phyloP scores from a whole-genome alignment of 2,113 vertebrate species.

The Pandion haliaetus region DNA sequence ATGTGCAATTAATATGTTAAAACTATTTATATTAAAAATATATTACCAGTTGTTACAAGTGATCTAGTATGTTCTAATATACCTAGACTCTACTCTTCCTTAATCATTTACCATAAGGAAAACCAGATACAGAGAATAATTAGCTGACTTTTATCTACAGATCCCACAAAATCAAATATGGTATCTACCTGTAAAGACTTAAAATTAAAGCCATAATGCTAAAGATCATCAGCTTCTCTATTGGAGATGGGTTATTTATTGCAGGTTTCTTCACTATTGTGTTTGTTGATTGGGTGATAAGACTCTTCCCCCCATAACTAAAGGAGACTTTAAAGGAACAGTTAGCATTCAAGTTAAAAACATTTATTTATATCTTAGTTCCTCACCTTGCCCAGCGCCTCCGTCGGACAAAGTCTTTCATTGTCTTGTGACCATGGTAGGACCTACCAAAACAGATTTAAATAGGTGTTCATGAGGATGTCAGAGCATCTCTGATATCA shows the following conservation, averaged over 20 bases:
- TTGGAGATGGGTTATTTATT: not conserved
- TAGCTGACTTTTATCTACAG: not conserved
- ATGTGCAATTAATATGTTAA: not conserved
- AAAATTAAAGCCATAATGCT: not conserved
- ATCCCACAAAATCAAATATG: not conserved
- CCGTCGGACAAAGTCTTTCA: conserved; percentile 96
- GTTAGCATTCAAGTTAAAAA: not conserved
- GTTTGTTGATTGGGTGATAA: not conserved
- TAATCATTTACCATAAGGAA: not conserved
- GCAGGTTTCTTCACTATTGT: not conserved
- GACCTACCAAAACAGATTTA: conserved; percentile 75
- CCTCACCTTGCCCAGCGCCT: conserved; percentile 93
- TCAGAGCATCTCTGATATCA: not conserved
- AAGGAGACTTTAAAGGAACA: not conserved
- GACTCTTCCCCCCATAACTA: not conserved
- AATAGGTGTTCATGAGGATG: not conserved
- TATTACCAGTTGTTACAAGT: not conserved
- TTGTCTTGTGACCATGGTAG: conserved; percentile 93
- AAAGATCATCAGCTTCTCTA: not conserved
- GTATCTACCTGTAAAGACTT: not conserved
- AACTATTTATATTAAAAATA: not conserved
- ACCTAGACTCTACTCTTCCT: not conserved
- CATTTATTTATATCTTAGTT: not conserved
- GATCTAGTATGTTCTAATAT: not conserved
- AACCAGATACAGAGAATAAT: not conserved